Evolutionary conservation across 2,113 vertebrate genomes (phyloP).

Genomic region (Oreochromis tanganicae): DNA sequence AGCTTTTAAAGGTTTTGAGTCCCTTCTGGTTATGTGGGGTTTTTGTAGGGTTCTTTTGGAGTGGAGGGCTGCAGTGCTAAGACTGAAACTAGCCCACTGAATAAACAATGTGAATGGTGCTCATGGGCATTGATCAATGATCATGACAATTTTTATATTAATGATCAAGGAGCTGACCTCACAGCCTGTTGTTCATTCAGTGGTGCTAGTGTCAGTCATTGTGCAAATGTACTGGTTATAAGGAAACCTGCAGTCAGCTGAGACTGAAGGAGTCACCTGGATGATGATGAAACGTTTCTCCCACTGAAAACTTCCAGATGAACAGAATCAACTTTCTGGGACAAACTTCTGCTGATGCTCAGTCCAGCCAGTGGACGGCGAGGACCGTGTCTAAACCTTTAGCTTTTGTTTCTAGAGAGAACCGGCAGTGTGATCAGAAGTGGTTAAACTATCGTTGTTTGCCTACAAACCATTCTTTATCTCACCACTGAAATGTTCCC

Average conservation of each 20-base stretch:
- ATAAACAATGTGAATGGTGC: rapidly evolving
- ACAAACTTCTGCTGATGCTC: too few relatives aligned
- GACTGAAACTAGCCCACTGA: neutral
- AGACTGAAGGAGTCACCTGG: neutral
- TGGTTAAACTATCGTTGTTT: neutral
- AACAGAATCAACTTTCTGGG: too few relatives aligned
- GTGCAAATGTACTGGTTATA: neutral
- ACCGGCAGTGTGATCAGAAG: neutral
- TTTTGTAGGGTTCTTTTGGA: rapidly evolving
- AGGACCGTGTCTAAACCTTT: neutral
- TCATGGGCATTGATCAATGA: neutral
- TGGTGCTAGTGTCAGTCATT: neutral
- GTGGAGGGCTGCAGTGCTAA: neutral
- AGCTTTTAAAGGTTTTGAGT: neutral
- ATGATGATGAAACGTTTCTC: neutral
- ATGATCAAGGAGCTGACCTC: neutral
- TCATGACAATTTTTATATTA: neutral
- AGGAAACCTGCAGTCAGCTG: neutral
- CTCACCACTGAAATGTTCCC: neutral
- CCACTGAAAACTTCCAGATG: too few relatives aligned
- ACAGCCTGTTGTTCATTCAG: rapidly evolving
- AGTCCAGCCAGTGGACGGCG: neutral
- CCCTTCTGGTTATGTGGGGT: neutral
- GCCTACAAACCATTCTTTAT: neutral
- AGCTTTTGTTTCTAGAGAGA: neutral